Base-by-base conservation (phyloP, 2,888 invertebrate species). In the Catocala nupta region DNA sequence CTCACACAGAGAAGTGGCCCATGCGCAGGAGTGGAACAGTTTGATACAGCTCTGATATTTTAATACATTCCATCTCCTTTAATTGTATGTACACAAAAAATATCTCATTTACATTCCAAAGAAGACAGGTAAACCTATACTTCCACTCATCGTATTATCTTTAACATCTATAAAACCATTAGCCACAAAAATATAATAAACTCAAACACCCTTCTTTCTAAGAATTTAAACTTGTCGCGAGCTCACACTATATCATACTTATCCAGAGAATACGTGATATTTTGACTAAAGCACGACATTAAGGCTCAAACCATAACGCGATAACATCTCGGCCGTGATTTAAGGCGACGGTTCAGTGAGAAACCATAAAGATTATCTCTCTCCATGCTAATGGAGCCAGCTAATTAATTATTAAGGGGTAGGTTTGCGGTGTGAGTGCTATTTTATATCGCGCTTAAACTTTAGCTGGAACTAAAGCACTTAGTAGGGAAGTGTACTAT, bases 321-420 rank as follows among this genome's bases (percentile, higher is more conserved):
- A 78, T 78, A 77, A 72, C 51, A 77, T 78, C 59, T 54, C 70
- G 59, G 48, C 64, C 10, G 69, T 88, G 90, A 90, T 90, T 88
- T 86, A 89, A 81, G 72, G 75, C 75, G 81, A 78, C 82, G 78
- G 82, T 83, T 74, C 78, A 79, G 82, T 78, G 78, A 83, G 87
- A 84, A 86, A 83, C 85, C 87, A 83, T 91, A 88, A 90, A 90
- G 91, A 89, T 91, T 89, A 92, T 88, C 88, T 82, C 83, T 75
- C 84, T 78, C 73, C 74, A 67, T 70, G 71, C 84, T 91, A 91
- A 92, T 91, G 90, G 88, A 76, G 74, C 75, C 72, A 55, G 25
- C 81, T 86, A 90, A 90, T 92, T 90, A 91, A 87, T 90, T 89
- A 90, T 90, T 89, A 83, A 85, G 83, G 83, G 82, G 76, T 81